Evolutionary conservation across 2,888 invertebrate genomes (phyloP), one percentile per base, ranked within the genome.

Genomic region (Cepaea hortensis): DNA sequence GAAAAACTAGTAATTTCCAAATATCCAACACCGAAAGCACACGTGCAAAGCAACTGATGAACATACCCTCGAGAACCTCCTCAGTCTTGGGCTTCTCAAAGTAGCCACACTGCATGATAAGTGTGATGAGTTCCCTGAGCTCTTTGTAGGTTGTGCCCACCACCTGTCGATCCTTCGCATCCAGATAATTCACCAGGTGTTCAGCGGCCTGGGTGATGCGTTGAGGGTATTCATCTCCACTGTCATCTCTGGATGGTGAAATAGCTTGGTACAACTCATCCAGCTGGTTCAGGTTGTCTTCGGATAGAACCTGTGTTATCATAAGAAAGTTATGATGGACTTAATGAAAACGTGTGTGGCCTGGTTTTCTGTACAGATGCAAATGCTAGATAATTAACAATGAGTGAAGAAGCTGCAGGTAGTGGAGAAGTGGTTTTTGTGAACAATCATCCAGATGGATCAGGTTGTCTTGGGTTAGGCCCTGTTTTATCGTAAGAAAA

Each of bases 71-170:
- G 79, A 77, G 85, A n/a, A 80, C 70, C 70, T 92, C 96, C 9
- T 86, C 85, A 61, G 88, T 80, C 6, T 88, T 87, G n/a, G 90
- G 90, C 18, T 90, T 96, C 94, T 98, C 97, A 93, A 98, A 97
- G 93, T 98, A 98, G 15, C 97, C 97, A 93, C 96, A 97, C 87
- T 96, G 96, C 91, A 97, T 96, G 88, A 98, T 97, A 91, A 96
- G 96, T 84, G 96, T 95, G 81, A 98, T 96, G 84, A 98, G 96
- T 92, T 97, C 96, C 92, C 97, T 97, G 86, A 98, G 95, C 92
- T 96, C 97, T 91, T 93, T 94, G 91, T 94, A 97, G 96, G 89
- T 97, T 96, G 88, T 94, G 73, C 97, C 97, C 81, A 96, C 96
- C 76, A 97, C 96, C 91, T 97, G 97, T 93, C 97, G 97, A 48